Conservation (phyloP, 2,113 vertebrate species). For the Tricholaema leucomelas region DNA sequence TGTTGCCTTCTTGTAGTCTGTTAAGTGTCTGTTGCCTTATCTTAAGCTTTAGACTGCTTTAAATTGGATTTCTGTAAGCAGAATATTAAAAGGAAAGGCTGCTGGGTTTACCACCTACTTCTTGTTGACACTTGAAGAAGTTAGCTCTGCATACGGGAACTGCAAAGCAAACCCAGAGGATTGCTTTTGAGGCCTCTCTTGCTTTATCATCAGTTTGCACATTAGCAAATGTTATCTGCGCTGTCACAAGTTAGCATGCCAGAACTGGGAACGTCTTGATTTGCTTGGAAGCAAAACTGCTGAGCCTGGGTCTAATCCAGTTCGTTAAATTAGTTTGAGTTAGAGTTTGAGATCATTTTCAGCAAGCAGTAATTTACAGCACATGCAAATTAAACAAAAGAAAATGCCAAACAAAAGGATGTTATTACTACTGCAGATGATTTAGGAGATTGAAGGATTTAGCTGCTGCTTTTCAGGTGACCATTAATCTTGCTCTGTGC, state of each 20-base stretch:
- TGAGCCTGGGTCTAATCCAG: background rate
- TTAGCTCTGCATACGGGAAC: background rate
- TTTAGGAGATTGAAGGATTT: background rate
- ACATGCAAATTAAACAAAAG: background rate
- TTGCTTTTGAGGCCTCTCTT: background rate
- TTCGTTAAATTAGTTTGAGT: background rate
- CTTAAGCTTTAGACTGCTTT: background rate
- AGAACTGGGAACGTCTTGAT: background rate
- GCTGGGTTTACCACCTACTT: background rate
- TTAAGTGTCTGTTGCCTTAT: slow-evolving; percentile 25
- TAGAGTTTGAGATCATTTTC: background rate
- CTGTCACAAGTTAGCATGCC: background rate
- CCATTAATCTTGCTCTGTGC: background rate
- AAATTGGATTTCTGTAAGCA: background rate
- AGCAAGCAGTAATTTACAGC: background rate
- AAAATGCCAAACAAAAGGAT: background rate
- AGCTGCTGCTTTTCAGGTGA: background rate
- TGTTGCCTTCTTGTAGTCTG: slow-evolving; percentile 19
- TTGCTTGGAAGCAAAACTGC: background rate
- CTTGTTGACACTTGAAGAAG: background rate
- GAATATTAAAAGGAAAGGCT: background rate
- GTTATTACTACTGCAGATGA: background rate
- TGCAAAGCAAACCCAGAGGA: background rate
- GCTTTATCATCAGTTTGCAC: background rate
- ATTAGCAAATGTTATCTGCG: background rate